These are phyloP conservation scores for Chrysolina haemoptera DNA, from an alignment of 2,888 invertebrate species.

Conservation along the genomic window DNA sequence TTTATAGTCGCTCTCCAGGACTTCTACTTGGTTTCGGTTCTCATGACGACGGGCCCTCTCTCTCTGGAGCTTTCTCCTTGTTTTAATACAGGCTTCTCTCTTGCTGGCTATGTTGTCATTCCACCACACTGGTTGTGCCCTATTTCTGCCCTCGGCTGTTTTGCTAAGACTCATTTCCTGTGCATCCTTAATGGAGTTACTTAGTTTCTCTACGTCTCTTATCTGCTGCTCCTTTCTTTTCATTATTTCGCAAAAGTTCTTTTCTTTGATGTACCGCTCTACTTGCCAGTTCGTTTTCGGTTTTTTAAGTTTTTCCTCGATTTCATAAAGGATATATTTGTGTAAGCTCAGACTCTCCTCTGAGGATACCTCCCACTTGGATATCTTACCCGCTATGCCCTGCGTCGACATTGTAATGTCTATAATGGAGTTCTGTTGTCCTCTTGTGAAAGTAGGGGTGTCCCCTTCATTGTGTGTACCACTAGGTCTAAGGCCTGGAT, in stretches of 20 bases:
- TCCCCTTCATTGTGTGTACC: no score
- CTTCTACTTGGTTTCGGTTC: not conserved
- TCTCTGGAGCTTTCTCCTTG: not conserved
- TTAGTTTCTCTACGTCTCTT: not conserved
- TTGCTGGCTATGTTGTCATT: not conserved
- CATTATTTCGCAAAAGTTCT: not conserved
- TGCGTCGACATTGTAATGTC: constrained; percentile 19
- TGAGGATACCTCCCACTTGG: constrained; percentile 5
- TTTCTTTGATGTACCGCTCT: not conserved
- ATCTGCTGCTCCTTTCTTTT: not conserved
- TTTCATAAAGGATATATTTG: constrained; percentile 11
- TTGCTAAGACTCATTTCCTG: not conserved
- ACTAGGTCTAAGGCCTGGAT: no score
- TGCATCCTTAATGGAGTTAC: not conserved
- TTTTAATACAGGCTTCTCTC: not conserved
- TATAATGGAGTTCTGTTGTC: not conserved
- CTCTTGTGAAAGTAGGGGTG: constrained; percentile 25
- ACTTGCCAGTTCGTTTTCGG: not conserved
- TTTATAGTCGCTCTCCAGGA: not conserved
- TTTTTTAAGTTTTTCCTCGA: not conserved
- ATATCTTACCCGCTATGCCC: not conserved
- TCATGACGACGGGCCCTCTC: not conserved
- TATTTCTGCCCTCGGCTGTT: not conserved
- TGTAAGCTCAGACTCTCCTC: constrained; percentile 21
- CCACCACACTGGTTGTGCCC: constrained; percentile 13